A percentile compares a stretch with the other conserved stretches of the same genome.
These are phyloP conservation scores for Glaucidium brasilianum DNA, from an alignment of 2,113 vertebrate species.

Conservation along the genomic window DNA sequence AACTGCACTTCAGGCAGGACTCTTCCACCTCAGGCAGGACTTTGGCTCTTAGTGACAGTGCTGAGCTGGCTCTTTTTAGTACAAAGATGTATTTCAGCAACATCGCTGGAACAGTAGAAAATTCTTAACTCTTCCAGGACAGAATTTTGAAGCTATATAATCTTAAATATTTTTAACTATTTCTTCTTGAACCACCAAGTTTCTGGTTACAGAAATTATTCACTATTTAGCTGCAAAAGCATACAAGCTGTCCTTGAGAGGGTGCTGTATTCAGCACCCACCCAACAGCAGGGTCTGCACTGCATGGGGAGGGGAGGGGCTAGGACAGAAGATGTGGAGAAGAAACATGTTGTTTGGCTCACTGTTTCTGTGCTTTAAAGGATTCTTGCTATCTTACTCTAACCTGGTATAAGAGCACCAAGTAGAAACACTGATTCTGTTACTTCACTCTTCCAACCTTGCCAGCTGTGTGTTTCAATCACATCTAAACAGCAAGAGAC, in stretches of 20 bases:
- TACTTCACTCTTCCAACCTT: background rate
- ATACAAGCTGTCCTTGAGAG: background rate
- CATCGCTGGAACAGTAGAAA: background rate
- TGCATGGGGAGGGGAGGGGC: background rate
- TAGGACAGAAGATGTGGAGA: background rate
- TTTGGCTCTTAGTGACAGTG: background rate
- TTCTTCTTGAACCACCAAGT: background rate
- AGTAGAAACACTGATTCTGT: background rate
- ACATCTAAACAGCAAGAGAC: background rate
- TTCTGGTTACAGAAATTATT: background rate
- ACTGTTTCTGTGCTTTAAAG: background rate
- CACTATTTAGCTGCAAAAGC: background rate
- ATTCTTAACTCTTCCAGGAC: background rate
- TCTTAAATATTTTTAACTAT: background rate
- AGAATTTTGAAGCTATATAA: background rate
- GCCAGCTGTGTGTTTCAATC: background rate
- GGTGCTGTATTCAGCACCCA: background rate
- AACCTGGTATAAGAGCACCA: background rate
- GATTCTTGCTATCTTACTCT: background rate
- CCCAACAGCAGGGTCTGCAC: background rate
- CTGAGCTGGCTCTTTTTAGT: background rate
- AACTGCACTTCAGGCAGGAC: background rate
- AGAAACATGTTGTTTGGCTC: background rate
- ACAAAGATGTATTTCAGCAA: background rate
- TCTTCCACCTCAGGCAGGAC: background rate